Conservation (phyloP, 2,888 invertebrate species). For the Xylocampa areola region DNA sequence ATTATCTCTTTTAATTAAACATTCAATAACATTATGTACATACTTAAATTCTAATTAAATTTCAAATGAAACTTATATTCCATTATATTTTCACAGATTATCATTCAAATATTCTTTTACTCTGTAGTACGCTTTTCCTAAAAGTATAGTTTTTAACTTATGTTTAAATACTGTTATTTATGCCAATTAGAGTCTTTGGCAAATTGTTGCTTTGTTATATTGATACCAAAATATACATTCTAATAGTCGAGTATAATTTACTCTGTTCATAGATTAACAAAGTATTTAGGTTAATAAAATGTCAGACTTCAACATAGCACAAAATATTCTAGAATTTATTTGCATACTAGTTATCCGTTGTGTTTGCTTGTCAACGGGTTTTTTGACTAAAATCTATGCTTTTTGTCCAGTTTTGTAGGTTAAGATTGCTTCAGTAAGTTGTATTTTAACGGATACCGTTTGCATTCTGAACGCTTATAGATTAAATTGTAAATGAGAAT, state of each 20-base stretch:
- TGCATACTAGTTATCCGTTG: slow-evolving; percentile 30
- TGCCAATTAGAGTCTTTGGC: too few relatives aligned
- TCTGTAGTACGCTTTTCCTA: too few relatives aligned
- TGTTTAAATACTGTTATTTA: too few relatives aligned
- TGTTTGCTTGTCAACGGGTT: slow-evolving; percentile 12
- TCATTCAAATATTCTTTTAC: too few relatives aligned
- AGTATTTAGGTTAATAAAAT: slow-evolving; percentile 54
- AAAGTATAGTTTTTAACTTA: too few relatives aligned
- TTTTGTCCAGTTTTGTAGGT: slow-evolving; percentile 32
- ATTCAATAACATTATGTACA: too few relatives aligned
- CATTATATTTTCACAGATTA: too few relatives aligned
- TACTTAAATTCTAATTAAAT: too few relatives aligned
- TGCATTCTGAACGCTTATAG: slow-evolving; percentile 15
- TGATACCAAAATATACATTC: not conserved
- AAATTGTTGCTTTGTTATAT: too few relatives aligned
- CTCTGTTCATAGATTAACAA: slow-evolving; percentile 21
- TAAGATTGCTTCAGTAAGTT: slow-evolving; percentile 25
- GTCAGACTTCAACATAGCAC: slow-evolving; percentile 22
- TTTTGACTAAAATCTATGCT: slow-evolving; percentile 22
- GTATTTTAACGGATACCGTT: slow-evolving; percentile 17
- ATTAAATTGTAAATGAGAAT: not conserved
- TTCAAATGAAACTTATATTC: too few relatives aligned
- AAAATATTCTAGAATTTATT: slow-evolving; percentile 49
- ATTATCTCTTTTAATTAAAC: too few relatives aligned
- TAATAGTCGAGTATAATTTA: slow-evolving; percentile 21